Evolutionary conservation across 2,113 vertebrate genomes (phyloP).

Genomic region (Aegotheles bennettii): DNA sequence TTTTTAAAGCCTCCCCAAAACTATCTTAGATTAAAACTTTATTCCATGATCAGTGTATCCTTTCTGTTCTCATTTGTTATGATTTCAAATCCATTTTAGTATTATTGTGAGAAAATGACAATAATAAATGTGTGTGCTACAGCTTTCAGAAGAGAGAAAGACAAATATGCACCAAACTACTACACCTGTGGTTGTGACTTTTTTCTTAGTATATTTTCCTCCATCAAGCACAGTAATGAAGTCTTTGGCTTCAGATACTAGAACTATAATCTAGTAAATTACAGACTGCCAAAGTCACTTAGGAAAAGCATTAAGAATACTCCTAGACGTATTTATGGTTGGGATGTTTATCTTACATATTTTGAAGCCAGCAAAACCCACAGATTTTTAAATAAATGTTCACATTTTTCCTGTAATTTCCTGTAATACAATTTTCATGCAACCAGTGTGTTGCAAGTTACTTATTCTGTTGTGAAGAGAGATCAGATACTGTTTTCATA

Average conservation of each 20-base stretch:
- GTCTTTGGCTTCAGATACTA: background rate
- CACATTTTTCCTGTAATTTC: background rate
- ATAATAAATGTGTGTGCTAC: background rate
- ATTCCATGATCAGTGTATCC: background rate
- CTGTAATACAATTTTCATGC: background rate
- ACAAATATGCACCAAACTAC: background rate
- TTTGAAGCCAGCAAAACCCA: background rate
- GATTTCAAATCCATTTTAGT: no score
- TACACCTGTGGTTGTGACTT: background rate
- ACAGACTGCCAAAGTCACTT: background rate
- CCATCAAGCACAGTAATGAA: background rate
- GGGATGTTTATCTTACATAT: background rate
- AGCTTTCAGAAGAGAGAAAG: background rate
- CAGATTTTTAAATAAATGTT: background rate
- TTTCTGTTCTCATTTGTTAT: background rate
- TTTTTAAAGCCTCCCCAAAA: background rate
- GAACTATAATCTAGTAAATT: background rate
- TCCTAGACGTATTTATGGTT: background rate
- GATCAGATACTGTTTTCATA: background rate
- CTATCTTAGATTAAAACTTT: background rate
- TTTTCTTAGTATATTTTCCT: background rate
- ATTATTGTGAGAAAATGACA: background rate
- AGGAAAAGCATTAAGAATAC: background rate
- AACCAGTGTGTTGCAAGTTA: background rate
- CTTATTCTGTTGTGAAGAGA: background rate